phyloP scores from a whole-genome alignment of 1,140 invertebrate species.

The Periplaneta americana region DNA sequence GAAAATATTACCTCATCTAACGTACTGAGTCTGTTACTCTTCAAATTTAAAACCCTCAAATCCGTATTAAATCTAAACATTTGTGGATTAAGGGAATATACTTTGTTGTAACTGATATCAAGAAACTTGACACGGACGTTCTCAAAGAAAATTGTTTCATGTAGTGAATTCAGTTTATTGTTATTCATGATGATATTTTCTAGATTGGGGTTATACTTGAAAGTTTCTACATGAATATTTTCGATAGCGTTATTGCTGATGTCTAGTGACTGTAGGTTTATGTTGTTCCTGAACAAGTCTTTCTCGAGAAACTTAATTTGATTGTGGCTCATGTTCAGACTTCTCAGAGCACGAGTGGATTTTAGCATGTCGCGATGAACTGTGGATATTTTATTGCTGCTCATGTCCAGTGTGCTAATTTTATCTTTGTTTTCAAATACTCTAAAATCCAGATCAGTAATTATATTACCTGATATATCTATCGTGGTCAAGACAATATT shows the following conservation, averaged over 20 bases:
- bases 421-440: background rate
- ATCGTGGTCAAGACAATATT: background rate
- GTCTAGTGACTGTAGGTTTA: background rate
- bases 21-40: background rate
- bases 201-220: background rate
- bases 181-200: background rate
- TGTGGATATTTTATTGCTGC: background rate
- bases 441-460: background rate
- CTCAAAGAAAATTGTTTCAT: background rate
- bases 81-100: background rate
- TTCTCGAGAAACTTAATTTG: background rate
- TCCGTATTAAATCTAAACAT: background rate
- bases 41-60: background rate
- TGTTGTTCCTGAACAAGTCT: background rate
- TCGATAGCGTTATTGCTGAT: background rate
- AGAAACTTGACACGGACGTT: background rate
- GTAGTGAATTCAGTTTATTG: background rate
- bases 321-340: background rate
- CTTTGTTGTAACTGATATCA: background rate
- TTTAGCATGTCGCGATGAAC: background rate
- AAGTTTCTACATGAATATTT: background rate
- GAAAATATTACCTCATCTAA: background rate
- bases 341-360: background rate
- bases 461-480: background rate
- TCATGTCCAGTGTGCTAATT: background rate